These are phyloP conservation scores for Trichonephila inaurata DNA, from an alignment of 1,140 invertebrate species.

Conservation along the genomic window DNA sequence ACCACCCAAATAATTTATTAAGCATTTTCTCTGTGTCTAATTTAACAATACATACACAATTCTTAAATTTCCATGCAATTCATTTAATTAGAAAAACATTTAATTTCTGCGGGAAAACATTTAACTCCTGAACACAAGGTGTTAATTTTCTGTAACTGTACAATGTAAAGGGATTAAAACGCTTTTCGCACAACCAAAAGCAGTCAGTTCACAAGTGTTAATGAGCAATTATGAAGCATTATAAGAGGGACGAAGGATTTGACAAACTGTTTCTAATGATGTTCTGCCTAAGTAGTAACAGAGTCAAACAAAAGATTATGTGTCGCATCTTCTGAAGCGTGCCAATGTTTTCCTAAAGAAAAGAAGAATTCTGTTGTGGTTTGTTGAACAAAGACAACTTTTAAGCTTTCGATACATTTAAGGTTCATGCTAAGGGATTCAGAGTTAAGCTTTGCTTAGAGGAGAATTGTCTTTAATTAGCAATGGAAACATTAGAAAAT, in stretches of 20 bases:
- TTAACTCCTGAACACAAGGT: neutral
- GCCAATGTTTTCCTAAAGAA: neutral
- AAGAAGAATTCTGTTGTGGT: neutral
- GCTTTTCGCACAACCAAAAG: neutral
- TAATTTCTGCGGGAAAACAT: neutral
- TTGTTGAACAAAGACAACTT: neutral
- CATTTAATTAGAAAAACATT: constrained; percentile 28
- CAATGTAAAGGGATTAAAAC: constrained; percentile 47
- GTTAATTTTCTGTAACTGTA: constrained; percentile 61
- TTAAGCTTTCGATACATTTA: too few relatives aligned
- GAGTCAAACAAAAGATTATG: constrained; percentile 36
- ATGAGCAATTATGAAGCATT: constrained; percentile 71
- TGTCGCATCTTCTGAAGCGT: constrained; percentile 2
- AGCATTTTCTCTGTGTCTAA: neutral
- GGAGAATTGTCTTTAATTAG: too few relatives aligned
- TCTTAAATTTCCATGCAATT: neutral
- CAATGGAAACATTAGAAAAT: too few relatives aligned
- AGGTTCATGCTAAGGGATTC: too few relatives aligned
- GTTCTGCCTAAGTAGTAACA: neutral
- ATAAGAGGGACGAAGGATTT: constrained; percentile 24
- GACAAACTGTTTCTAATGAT: constrained; percentile 58
- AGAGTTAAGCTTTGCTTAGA: too few relatives aligned
- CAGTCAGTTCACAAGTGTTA: constrained; percentile 1
- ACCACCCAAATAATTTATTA: neutral
- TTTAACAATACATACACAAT: neutral